phyloP scores from a whole-genome alignment of 2,113 vertebrate species.

The Falco punctatus region DNA sequence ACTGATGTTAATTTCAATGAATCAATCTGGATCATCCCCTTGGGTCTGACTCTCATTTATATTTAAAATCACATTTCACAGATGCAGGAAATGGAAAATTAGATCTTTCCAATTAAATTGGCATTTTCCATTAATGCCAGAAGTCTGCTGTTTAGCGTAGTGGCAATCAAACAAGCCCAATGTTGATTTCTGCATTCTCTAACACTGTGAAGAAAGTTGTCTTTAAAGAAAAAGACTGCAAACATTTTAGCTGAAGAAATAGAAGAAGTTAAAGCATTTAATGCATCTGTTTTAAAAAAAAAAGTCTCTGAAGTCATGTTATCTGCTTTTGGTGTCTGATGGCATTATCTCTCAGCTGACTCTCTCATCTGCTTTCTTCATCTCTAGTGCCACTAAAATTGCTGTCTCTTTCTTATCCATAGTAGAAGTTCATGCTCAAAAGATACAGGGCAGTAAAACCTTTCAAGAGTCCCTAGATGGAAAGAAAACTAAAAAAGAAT shows the following conservation, averaged over 20 bases:
- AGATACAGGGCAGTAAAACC: not conserved
- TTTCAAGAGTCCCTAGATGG: not conserved
- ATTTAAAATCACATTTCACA: constrained; percentile 29
- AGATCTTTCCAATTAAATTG: constrained; percentile 1
- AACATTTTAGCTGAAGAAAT: not conserved
- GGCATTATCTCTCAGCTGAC: not conserved
- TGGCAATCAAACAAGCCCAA: not conserved
- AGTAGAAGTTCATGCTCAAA: not conserved
- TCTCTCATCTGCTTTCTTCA: not conserved
- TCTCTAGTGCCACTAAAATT: not conserved
- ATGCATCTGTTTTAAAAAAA: not conserved
- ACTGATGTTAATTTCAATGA: not conserved
- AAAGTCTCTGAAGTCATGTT: not conserved
- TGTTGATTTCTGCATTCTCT: not conserved
- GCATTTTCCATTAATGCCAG: not conserved
- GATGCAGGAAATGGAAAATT: constrained; percentile 8
- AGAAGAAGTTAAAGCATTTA: not conserved
- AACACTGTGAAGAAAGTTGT: not conserved
- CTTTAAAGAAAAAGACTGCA: not conserved
- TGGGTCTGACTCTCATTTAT: not conserved
- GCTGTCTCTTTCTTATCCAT: not conserved
- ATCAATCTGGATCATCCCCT: not conserved
- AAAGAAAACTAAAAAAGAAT: not conserved
- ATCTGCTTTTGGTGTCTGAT: not conserved
- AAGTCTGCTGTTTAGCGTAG: not conserved